Percentiles rank a stretch among this genome's conserved stretches.
These are phyloP conservation scores for Crotalus horridus DNA, from an alignment of 2,113 vertebrate genomes.

Conservation along the genomic window DNA sequence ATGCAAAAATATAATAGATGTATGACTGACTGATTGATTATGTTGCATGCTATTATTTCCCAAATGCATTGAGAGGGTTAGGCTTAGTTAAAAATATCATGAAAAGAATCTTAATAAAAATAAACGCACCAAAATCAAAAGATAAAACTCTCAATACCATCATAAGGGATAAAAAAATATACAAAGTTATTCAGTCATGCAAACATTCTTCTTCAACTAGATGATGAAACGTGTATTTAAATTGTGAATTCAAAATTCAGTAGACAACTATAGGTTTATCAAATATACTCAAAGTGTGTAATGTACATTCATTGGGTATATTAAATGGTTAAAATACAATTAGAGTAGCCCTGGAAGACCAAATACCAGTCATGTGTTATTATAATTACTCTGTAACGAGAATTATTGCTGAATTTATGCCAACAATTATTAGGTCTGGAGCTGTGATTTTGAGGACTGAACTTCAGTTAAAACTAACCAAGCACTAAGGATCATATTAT, in stretches of 20 bases:
- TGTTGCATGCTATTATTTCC: background rate
- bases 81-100: background rate
- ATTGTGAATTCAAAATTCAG: background rate
- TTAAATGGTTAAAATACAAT: background rate
- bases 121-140: background rate
- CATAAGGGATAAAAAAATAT: background rate
- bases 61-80: background rate
- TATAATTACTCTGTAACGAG: background rate
- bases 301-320: background rate
- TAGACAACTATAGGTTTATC: background rate
- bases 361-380: background rate
- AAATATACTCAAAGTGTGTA: background rate
- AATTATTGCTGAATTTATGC: background rate
- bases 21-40: background rate
- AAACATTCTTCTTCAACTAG: background rate
- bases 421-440: constrained; percentile 2
- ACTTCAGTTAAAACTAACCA: constrained; percentile 8
- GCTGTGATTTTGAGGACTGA: background rate
- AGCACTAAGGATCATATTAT: background rate
- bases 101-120: background rate
- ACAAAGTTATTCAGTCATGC: background rate
- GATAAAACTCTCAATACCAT: background rate
- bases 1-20: background rate
- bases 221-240: background rate
- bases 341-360: background rate